Conservation (phyloP, 1,140 invertebrate genomes). For the Drosophila seguyi region DNA sequence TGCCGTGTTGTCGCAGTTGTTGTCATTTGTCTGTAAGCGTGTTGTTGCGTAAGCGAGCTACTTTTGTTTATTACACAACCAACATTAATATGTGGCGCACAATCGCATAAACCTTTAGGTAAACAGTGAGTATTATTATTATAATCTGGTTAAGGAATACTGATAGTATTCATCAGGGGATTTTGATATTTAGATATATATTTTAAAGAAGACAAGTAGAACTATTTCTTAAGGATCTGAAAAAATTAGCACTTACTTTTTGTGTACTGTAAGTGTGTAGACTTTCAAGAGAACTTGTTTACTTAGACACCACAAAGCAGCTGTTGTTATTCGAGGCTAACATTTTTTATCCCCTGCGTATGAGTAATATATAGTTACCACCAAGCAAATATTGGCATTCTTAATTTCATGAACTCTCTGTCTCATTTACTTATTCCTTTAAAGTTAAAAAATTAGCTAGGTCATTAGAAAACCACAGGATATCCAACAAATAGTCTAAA, state of each 20-base stretch:
- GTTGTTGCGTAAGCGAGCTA: conserved; percentile 61
- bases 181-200: background rate
- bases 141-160: background rate
- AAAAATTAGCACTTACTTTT: background rate
- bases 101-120: conserved; percentile 13
- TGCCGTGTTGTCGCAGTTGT: conserved; percentile 21
- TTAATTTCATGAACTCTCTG: background rate
- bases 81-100: conserved; percentile 16
- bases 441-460: conserved; percentile 9
- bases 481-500: background rate
- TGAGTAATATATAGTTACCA: conserved; percentile 77
- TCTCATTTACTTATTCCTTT: conserved; percentile 1
- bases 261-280: too few species aligned
- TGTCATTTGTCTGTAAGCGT: conserved; percentile 64
- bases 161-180: background rate
- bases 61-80: conserved; percentile 55
- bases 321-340: background rate
- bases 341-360: conserved; percentile 62
- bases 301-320: conserved; percentile 7
- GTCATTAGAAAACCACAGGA: conserved; percentile 9
- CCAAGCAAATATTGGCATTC: background rate
- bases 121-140: conserved; percentile 6
- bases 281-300: background rate
- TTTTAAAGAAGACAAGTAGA: background rate
- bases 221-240: background rate